These are phyloP conservation scores for Aplysia californica DNA, from an alignment of 1,140 invertebrate species.

Conservation along the genomic window DNA sequence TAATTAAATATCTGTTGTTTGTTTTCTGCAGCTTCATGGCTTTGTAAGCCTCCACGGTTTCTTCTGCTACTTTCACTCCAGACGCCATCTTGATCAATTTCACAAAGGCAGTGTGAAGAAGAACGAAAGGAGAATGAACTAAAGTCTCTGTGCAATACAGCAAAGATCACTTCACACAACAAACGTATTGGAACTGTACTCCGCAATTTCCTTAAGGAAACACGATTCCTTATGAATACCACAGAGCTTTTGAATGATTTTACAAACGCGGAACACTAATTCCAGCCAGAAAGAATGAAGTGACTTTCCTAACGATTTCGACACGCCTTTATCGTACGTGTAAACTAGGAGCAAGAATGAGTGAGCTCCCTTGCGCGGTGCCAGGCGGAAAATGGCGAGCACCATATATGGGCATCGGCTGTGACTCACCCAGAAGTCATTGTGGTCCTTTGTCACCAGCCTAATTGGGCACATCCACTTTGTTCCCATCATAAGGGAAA, in stretches of 20 bases:
- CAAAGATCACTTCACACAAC: too few relatives aligned
- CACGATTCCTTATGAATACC: background rate
- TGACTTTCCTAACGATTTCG: background rate
- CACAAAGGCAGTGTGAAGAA: background rate
- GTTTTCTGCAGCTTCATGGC: slow-evolving; percentile 14
- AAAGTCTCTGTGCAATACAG: background rate
- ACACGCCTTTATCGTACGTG: background rate
- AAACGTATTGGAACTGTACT: background rate
- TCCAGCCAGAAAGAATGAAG: background rate
- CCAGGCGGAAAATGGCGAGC: background rate
- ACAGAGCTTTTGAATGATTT: background rate
- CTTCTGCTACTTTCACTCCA: slow-evolving; percentile 13
- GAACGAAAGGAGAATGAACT: background rate
- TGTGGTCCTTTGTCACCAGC: background rate
- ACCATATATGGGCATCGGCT: slow-evolving; percentile 9
- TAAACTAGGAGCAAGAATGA: background rate
- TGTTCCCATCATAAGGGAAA: background rate
- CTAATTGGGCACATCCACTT: background rate
- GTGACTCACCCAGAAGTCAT: background rate
- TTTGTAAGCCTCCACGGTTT: slow-evolving; percentile 6
- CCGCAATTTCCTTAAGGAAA: background rate
- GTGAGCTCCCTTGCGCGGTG: background rate
- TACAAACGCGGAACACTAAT: background rate
- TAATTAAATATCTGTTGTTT: slow-evolving; percentile 14
- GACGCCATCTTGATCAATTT: slow-evolving; percentile 9